phyloP scores from a whole-genome alignment of 2,888 invertebrate genomes.

The Stenchaetothrips biformis region DNA sequence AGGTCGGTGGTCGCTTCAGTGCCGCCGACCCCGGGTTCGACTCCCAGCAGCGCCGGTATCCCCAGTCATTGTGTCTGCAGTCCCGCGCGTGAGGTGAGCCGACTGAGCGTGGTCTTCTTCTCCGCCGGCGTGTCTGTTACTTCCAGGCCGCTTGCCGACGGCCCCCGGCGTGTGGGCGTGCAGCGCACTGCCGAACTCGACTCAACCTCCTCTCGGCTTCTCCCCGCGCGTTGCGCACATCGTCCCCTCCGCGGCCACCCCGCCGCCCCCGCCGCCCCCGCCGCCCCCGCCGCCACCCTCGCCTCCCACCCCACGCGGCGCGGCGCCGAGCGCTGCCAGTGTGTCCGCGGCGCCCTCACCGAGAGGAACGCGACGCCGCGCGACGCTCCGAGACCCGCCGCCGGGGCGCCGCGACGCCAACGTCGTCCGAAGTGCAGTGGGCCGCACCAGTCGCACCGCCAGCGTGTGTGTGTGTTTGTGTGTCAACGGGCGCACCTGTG shows the following conservation, averaged over 20 bases:
- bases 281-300: background rate
- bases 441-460: background rate
- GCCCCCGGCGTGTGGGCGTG: background rate
- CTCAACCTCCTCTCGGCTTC: background rate
- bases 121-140: background rate
- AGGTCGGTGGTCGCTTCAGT: too few relatives aligned
- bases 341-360: too few relatives aligned
- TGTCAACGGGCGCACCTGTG: background rate
- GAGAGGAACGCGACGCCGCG: too few relatives aligned
- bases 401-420: background rate
- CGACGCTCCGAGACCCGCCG: background rate
- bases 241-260: background rate
- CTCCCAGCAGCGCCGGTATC: too few relatives aligned
- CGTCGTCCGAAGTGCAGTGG: background rate
- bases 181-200: background rate
- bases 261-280: background rate
- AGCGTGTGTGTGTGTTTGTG: background rate
- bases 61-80: too few relatives aligned
- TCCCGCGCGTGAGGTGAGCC: too few relatives aligned
- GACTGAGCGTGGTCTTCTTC: background rate
- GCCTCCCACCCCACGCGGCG: background rate
- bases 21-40: too few relatives aligned
- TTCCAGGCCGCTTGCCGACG: background rate
- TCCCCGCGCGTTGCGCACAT: conserved; percentile 3
- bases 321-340: background rate